These are phyloP conservation scores for Cydia fagiglandana DNA, from an alignment of 1,140 invertebrate species.

Conservation along the genomic window DNA sequence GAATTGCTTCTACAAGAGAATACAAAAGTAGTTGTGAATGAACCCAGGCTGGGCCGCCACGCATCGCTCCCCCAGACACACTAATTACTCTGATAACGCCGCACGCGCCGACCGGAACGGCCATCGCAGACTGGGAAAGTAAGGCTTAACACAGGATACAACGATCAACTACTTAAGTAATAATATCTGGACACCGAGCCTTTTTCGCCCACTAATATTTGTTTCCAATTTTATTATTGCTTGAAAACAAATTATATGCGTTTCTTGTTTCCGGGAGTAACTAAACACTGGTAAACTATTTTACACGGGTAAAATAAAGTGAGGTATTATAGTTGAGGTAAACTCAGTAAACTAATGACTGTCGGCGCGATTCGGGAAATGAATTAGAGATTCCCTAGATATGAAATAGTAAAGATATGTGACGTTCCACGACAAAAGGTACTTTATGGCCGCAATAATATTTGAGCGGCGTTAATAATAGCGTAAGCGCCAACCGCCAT, in stretches of 20 bases:
- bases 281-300: too few relatives aligned
- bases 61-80: conserved; percentile 40
- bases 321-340: too few relatives aligned
- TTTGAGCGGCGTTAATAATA: too few relatives aligned
- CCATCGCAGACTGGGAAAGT: conserved; percentile 42
- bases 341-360: too few relatives aligned
- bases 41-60: conserved; percentile 35
- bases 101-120: conserved; percentile 41
- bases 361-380: too few relatives aligned
- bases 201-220: background rate
- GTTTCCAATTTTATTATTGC: background rate
- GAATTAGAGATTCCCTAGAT: too few relatives aligned
- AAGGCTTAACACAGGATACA: conserved; percentile 18
- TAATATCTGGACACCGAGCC: background rate
- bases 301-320: too few relatives aligned
- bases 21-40: conserved; percentile 17
- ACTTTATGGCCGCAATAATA: too few relatives aligned
- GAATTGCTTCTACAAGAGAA: conserved; percentile 11
- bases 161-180: conserved; percentile 5
- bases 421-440: too few relatives aligned
- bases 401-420: too few relatives aligned
- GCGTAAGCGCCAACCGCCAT: too few relatives aligned
- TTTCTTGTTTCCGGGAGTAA: too few relatives aligned
- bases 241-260: background rate
- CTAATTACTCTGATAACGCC: conserved; percentile 46